Percentiles rank a stretch among this genome's conserved stretches.
phyloP scores from a whole-genome alignment of 1,140 invertebrate species.

The Rhopalosiphum maidis region DNA sequence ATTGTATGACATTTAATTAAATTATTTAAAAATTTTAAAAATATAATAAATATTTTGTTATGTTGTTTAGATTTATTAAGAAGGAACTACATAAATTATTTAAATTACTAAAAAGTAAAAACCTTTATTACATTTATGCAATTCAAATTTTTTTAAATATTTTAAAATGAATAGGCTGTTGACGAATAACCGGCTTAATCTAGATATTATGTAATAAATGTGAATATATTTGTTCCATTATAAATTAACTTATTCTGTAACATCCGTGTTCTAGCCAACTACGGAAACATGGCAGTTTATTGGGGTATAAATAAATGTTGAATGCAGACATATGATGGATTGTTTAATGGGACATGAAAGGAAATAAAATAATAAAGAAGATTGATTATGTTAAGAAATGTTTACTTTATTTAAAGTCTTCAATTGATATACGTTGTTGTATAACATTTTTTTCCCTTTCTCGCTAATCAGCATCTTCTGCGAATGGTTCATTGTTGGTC shows the following conservation, averaged over 20 bases:
- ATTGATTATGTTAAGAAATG: constrained; percentile 12
- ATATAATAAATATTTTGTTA: not conserved
- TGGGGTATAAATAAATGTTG: not conserved
- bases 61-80: not conserved
- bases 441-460: not conserved
- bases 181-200: not conserved
- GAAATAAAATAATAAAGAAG: constrained; percentile 18
- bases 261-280: not conserved
- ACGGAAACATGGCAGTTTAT: not conserved
- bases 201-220: not conserved
- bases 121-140: too few relatives aligned
- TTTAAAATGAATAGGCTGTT: not conserved
- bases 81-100: too few relatives aligned
- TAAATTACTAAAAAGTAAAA: too few relatives aligned
- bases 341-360: not conserved
- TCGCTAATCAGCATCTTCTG: not conserved
- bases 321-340: not conserved
- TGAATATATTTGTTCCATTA: not conserved
- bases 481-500: not conserved
- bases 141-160: too few relatives aligned
- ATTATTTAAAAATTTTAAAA: not conserved
- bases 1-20: too few relatives aligned
- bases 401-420: constrained; percentile 30
- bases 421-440: not conserved
- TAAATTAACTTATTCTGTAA: not conserved